phyloP scores from a whole-genome alignment of 1,140 invertebrate genomes.

The Papilio dardanus region DNA sequence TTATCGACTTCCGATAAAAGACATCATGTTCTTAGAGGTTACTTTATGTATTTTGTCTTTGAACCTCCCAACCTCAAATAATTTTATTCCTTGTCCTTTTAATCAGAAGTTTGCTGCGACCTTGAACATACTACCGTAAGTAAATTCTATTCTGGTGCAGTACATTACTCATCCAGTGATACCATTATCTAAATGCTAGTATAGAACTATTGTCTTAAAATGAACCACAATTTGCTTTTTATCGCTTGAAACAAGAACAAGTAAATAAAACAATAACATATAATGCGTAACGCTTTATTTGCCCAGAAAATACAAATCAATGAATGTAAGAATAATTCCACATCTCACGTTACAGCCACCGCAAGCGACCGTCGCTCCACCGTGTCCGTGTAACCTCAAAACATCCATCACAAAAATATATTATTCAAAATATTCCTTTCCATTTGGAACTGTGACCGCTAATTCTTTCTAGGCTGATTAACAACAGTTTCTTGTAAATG shows the following conservation, averaged over 20 bases:
- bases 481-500: conserved; percentile 58
- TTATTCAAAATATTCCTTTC: conserved; percentile 69
- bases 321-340: conserved; percentile 76
- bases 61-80: no score
- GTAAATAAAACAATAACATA: conserved; percentile 58
- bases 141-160: not conserved
- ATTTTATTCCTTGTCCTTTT: no score
- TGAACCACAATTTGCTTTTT: no score
- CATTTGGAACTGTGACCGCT: conserved; percentile 72
- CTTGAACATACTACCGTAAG: no score
- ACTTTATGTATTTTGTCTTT: no score
- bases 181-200: no score
- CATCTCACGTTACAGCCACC: conserved; percentile 46
- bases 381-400: conserved; percentile 61
- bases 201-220: no score
- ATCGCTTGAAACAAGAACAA: conserved; percentile 47
- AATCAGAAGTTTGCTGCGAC: no score
- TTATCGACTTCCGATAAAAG: no score
- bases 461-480: conserved; percentile 60
- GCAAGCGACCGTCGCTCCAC: not conserved
- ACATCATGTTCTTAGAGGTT: no score
- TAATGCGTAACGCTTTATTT: conserved; percentile 73
- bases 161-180: not conserved
- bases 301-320: conserved; percentile 81
- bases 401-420: conserved; percentile 77